Conservation (phyloP, 2,113 vertebrate genomes). For the Electrona antarctica region DNA sequence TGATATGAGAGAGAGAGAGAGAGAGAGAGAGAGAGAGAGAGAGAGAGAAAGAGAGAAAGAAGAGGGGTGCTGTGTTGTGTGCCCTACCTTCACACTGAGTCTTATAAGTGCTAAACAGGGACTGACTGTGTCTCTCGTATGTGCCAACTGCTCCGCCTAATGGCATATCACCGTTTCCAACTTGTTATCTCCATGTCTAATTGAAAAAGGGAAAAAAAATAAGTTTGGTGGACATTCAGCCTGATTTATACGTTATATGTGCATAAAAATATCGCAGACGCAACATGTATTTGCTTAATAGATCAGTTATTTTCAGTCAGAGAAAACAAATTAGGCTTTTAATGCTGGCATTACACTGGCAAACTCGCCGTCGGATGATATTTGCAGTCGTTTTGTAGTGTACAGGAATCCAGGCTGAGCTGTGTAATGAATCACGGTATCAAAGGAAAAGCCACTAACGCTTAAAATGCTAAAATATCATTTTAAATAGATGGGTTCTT, state of each 20-base stretch:
- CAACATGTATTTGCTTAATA: too few relatives aligned
- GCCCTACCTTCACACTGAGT: slow-evolving; percentile 64
- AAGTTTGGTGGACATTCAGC: slow-evolving; percentile 20
- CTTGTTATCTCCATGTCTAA: slow-evolving; percentile 70
- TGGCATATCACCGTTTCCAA: slow-evolving; percentile 73
- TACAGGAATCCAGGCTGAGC: slow-evolving; percentile 37
- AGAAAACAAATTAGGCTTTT: too few relatives aligned
- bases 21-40: too few relatives aligned
- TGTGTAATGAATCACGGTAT: slow-evolving; percentile 38
- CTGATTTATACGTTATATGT: too few relatives aligned
- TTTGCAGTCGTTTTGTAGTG: slow-evolving; percentile 21
- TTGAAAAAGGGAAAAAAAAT: slow-evolving; percentile 47
- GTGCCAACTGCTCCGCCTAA: slow-evolving; percentile 70
- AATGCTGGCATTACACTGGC: slow-evolving; percentile 46
- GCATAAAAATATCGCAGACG: too few relatives aligned
- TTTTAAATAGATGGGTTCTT: slow-evolving; percentile 15
- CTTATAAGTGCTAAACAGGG: slow-evolving; percentile 69
- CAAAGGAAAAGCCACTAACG: slow-evolving; percentile 24
- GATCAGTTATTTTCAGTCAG: too few relatives aligned
- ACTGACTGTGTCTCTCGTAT: slow-evolving; percentile 60
- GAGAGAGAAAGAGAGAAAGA: too few relatives aligned
- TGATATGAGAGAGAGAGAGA: slow-evolving; percentile 1
- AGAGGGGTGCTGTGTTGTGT: background rate
- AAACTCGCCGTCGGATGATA: slow-evolving; percentile 30
- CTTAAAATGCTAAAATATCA: slow-evolving; percentile 16